Percentiles rank a stretch among this genome's conserved stretches.
These are phyloP conservation scores for Percopsis omiscomaycus DNA, from an alignment of 2,797 vertebrate species.

Conservation along the genomic window DNA sequence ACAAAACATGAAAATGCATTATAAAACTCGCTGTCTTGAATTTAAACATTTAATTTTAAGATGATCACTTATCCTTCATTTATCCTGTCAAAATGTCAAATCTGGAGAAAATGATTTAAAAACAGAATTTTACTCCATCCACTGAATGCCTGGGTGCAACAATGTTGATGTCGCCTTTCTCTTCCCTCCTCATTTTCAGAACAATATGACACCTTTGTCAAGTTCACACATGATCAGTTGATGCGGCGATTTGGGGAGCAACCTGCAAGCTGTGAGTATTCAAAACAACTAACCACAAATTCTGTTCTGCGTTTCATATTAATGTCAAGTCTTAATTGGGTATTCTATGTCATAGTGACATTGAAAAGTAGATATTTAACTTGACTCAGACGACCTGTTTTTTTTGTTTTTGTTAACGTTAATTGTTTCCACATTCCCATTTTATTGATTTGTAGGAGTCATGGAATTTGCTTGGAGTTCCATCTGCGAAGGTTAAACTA, in stretches of 20 bases:
- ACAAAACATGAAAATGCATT: too few species aligned
- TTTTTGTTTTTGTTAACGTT: neutral
- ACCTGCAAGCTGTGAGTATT: slow-evolving; percentile 90
- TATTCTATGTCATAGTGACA: too few species aligned
- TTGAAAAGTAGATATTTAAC: too few species aligned
- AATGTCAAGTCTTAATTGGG: neutral
- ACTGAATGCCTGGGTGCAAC: neutral
- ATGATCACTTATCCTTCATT: too few species aligned
- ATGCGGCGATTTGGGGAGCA: slow-evolving; percentile 98
- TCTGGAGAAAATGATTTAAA: too few species aligned
- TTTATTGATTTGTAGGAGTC: slow-evolving; percentile 1
- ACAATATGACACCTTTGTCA: slow-evolving; percentile 98
- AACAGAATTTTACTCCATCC: too few species aligned
- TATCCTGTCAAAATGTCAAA: too few species aligned
- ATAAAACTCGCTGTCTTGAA: too few species aligned
- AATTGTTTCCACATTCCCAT: slow-evolving; percentile 32
- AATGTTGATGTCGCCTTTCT: neutral
- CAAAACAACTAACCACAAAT: slow-evolving; percentile 47
- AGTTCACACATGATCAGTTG: slow-evolving; percentile 96
- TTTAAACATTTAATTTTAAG: too few species aligned
- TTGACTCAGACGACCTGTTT: neutral
- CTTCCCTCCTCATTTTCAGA: slow-evolving; percentile 72
- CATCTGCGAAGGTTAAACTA: slow-evolving; percentile 38
- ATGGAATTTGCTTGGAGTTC: slow-evolving; percentile 24
- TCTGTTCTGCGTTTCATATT: neutral